These are phyloP conservation scores for Enteromius unitaeniatus DNA, from an alignment of 2,797 vertebrate genomes.

Conservation along the genomic window DNA sequence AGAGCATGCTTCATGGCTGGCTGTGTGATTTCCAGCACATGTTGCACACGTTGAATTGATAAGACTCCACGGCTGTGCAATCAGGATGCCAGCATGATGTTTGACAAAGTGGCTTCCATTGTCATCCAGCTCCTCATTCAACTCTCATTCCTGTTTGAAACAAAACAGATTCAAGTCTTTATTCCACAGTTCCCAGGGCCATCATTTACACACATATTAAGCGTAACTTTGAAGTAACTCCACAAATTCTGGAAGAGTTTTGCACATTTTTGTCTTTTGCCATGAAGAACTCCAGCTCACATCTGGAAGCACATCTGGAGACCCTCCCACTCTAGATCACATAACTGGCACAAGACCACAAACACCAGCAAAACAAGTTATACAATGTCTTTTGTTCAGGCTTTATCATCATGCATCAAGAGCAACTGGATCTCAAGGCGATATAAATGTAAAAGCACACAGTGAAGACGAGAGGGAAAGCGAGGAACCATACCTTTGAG, in stretches of 20 bases:
- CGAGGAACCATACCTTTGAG: conserved; percentile 67
- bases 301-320: conserved; percentile 75
- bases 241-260: not conserved
- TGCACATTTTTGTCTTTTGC: not conserved
- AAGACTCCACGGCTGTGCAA: conserved; percentile 17
- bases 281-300: conserved; percentile 64
- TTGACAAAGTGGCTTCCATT: conserved; percentile 43
- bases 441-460: not conserved
- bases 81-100: conserved; percentile 43
- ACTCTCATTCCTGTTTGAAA: conserved; percentile 22
- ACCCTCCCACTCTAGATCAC: conserved; percentile 78
- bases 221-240: not conserved
- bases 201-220: not conserved
- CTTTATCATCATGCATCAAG: conserved; percentile 23
- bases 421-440: not conserved
- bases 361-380: conserved; percentile 81
- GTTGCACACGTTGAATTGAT: conserved; percentile 10
- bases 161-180: conserved; percentile 3
- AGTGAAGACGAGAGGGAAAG: not conserved
- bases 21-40: conserved; percentile 15
- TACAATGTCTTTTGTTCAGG: conserved; percentile 70
- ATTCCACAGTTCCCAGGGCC: not conserved
- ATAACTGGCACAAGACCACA: conserved; percentile 75
- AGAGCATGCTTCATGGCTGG: conserved; percentile 23
- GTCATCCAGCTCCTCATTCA: conserved; percentile 33